Conservation (phyloP, 1,140 invertebrate genomes). For the Homarus americanus region DNA sequence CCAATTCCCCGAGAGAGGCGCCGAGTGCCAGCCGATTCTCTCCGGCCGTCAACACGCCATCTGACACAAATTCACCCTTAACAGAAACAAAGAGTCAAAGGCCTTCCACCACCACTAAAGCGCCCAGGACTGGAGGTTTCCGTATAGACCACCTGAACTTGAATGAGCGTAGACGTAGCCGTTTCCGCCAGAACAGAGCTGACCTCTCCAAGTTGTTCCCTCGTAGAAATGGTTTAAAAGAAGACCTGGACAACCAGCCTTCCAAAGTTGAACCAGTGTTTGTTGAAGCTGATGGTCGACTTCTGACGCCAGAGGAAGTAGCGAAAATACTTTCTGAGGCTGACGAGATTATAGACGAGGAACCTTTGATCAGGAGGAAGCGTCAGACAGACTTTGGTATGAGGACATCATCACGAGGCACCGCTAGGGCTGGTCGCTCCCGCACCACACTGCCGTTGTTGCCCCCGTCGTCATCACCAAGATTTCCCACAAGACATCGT, state of each 20-base stretch:
- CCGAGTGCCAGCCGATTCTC: constrained; percentile 36
- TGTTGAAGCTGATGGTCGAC: constrained; percentile 49
- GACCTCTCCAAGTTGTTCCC: constrained; percentile 68
- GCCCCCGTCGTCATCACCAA: not conserved
- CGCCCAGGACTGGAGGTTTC: constrained; percentile 5
- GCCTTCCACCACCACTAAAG: not conserved
- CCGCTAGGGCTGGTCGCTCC: constrained; percentile 19
- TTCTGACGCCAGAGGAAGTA: constrained; percentile 38
- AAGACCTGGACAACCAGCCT: constrained; percentile 65
- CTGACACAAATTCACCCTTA: not conserved
- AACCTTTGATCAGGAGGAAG: constrained; percentile 42
- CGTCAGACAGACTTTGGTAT: constrained; percentile 62
- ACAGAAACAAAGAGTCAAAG: not conserved
- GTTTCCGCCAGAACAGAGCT: constrained; percentile 54
- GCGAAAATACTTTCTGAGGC: constrained; percentile 28
- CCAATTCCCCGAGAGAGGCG: not conserved
- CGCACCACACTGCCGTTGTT: not conserved
- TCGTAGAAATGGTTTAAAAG: constrained; percentile 65
- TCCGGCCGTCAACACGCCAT: not conserved
- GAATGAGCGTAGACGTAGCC: constrained; percentile 59
- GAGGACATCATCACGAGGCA: constrained; percentile 57
- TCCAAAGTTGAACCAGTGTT: constrained; percentile 48
- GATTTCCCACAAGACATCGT: not conserved
- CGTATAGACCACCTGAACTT: constrained; percentile 30
- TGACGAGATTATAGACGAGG: constrained; percentile 10